Evolutionary conservation across 1,140 invertebrate species (phyloP), one percentile per base, ranked within the genome.

Genomic region (Magallana angulata): DNA sequence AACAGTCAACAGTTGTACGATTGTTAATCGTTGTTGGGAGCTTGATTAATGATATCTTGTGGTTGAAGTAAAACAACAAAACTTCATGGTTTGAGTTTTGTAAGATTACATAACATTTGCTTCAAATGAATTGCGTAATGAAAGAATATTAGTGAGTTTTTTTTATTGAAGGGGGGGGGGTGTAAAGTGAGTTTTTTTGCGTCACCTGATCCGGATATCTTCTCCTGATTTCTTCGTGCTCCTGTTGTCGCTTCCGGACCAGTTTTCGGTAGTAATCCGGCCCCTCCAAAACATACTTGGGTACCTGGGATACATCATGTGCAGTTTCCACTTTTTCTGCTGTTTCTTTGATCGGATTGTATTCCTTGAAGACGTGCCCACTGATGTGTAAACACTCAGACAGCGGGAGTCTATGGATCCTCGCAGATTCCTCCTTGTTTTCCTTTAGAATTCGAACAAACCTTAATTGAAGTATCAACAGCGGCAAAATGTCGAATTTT

Each of bases 401-500:
- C 68, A 76, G 24, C 12, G 68, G 68, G 5, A 76, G 12, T 76
- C 24, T 76, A 30, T 76, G 24, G 14, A 76, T 76, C 36, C 9
- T 12, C 48, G 57, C 18, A 56, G 56, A 57, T 24, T 82, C 81
- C 48, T 58, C 18, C 1, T 82, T 11, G 11, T n/a, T 58, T 56
- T 82, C 48, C 48, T 57, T n/a, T 3, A 82, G n/a, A 58, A 82
- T 57, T 24, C 86, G 48, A 8, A 87, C 14, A 18, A 82, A 81
- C 2, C 86, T 58, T 18, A 87, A 58, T 2, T 81, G 86, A 14
- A 62, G 36, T 1, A 64, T 4, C 59, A 87, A 36, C 11, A 80
- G 57, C 8, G 86, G 86, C 16, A 87, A 81, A 18, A 87, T 64
- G 0, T 58, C 24, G 7, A 87, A 60, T 7, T 82, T 82, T n/a